Evolutionary conservation across 2,797 vertebrate genomes (phyloP).

Genomic region (Gorsachius magnificus): DNA sequence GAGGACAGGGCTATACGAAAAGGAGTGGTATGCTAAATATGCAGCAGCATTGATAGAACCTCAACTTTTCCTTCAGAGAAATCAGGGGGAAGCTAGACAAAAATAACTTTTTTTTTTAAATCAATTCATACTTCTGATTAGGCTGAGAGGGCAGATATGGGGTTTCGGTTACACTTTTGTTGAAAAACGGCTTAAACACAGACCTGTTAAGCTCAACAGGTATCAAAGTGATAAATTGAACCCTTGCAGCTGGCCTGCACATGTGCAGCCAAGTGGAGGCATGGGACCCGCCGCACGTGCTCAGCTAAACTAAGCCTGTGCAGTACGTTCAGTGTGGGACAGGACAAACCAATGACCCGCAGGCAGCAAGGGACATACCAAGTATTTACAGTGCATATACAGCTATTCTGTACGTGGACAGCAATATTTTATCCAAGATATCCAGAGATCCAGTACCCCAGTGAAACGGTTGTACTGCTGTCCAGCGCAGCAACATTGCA

Average conservation of each 20-base stretch:
- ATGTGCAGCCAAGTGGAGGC: not conserved
- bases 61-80: not conserved
- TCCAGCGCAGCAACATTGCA: not conserved
- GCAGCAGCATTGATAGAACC: not conserved
- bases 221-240: not conserved
- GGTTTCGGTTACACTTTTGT: not conserved
- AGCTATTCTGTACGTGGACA: too few species aligned
- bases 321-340: not conserved
- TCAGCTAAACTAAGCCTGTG: not conserved
- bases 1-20: not conserved
- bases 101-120: not conserved
- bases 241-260: not conserved
- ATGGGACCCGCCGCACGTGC: not conserved
- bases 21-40: not conserved
- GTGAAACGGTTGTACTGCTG: not conserved
- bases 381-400: not conserved
- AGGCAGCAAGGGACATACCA: fast-evolving
- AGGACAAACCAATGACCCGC: not conserved
- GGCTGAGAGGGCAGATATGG: not conserved
- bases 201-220: not conserved
- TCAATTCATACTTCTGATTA: not conserved
- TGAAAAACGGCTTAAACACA: not conserved
- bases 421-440: not conserved
- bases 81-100: not conserved
- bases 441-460: not conserved